These are phyloP conservation scores for Pseudomyrmex dendroicus DNA, from an alignment of 1,140 invertebrate species.

Conservation along the genomic window DNA sequence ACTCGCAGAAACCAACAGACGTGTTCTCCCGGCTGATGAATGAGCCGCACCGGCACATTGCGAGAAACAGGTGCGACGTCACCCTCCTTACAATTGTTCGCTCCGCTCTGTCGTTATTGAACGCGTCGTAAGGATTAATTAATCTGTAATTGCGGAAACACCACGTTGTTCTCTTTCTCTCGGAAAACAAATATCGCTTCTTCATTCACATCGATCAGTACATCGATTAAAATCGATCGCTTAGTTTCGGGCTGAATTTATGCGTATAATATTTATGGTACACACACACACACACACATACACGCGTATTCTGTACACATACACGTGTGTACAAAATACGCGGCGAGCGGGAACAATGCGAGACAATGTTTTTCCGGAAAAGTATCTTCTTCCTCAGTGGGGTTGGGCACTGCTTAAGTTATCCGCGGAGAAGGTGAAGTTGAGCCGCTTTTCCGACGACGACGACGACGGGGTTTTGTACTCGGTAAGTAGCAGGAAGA, in stretches of 20 bases:
- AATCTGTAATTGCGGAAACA: slow-evolving; percentile 27
- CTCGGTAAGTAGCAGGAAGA: slow-evolving; percentile 72
- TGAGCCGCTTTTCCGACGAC: slow-evolving; percentile 8
- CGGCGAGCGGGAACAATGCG: slow-evolving; percentile 7
- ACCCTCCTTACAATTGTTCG: slow-evolving; percentile 26
- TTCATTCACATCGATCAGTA: no score
- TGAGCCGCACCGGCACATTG: slow-evolving; percentile 10
- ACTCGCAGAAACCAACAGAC: slow-evolving; percentile 58
- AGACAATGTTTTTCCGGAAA: slow-evolving; percentile 30
- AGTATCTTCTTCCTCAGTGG: slow-evolving; percentile 29
- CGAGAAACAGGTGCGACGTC: slow-evolving; percentile 39
- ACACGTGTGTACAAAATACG: not conserved
- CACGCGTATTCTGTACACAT: not conserved
- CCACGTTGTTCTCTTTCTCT: not conserved
- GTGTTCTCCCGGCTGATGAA: slow-evolving; percentile 38
- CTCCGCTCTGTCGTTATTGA: slow-evolving; percentile 20
- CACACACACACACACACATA: no score
- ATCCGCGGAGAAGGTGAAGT: slow-evolving; percentile 54
- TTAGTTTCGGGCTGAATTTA: no score
- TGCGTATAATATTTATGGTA: no score
- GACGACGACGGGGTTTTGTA: slow-evolving; percentile 58
- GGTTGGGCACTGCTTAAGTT: slow-evolving; percentile 66
- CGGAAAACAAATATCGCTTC: not conserved
- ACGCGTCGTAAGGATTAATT: slow-evolving; percentile 34
- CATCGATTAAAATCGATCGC: no score